A percentile compares a stretch with the other conserved stretches of the same genome.
Evolutionary conservation across 1,140 invertebrate genomes (phyloP).

Genomic region (Adoxophyes honmai): DNA sequence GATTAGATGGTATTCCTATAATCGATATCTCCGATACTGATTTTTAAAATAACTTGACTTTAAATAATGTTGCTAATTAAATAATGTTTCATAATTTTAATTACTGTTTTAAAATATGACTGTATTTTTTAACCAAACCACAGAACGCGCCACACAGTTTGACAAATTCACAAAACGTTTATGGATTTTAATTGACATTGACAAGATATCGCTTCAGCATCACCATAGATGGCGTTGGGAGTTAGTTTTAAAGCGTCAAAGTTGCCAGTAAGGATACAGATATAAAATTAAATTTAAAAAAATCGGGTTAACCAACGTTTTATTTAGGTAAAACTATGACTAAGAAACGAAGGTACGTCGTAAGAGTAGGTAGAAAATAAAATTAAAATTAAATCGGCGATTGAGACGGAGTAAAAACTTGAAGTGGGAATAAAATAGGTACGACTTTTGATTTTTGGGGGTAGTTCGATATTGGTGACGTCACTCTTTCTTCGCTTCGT

Average conservation of each 20-base stretch:
- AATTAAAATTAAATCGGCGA: neutral
- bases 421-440: neutral
- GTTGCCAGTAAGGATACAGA: neutral
- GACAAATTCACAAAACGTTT: too few relatives aligned
- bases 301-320: conserved; percentile 4
- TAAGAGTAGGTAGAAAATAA: conserved; percentile 11
- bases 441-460: neutral
- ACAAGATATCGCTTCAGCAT: too few relatives aligned
- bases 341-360: conserved; percentile 1
- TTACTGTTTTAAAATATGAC: too few relatives aligned
- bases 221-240: too few relatives aligned
- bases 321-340: neutral
- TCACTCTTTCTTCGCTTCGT: neutral
- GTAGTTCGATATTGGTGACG: neutral
- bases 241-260: neutral
- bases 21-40: too few relatives aligned
- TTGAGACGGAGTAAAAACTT: neutral
- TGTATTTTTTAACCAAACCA: too few relatives aligned
- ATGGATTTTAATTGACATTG: too few relatives aligned
- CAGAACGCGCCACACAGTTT: too few relatives aligned
- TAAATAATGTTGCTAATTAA: too few relatives aligned
- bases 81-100: too few relatives aligned
- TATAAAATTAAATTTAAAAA: conserved; percentile 5
- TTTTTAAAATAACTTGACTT: too few relatives aligned
- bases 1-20: too few relatives aligned